Percentiles rank a stretch among this genome's conserved stretches.
Evolutionary conservation across 2,888 invertebrate genomes (phyloP).

Genomic region (Xestia rhomboidea): DNA sequence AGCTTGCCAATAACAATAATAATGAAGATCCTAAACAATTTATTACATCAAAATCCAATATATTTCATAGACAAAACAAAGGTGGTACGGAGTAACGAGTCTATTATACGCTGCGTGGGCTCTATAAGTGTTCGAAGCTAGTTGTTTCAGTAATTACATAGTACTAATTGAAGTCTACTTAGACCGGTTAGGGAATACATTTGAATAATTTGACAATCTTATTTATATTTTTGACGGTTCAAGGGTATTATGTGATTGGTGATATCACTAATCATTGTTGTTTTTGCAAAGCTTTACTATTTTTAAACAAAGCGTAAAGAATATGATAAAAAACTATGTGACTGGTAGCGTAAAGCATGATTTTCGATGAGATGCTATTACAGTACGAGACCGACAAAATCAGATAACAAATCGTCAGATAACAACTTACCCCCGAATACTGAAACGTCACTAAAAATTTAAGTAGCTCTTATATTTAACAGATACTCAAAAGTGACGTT

Average conservation of each 20-base stretch:
- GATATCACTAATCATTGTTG: slow-evolving; percentile 8
- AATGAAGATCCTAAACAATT: slow-evolving; percentile 23
- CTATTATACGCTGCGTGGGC: slow-evolving; percentile 78
- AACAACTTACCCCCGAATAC: no score
- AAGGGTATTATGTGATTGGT: slow-evolving; percentile 34
- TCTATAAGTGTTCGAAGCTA: slow-evolving; percentile 68
- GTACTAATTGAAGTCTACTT: slow-evolving; percentile 76
- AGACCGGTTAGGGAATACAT: slow-evolving; percentile 66
- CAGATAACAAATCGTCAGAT: no score
- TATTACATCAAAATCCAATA: slow-evolving; percentile 18
- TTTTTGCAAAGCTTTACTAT: background rate
- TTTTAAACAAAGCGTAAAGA: background rate
- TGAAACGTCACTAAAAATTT: no score
- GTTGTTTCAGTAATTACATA: slow-evolving; percentile 79
- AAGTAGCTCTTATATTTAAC: no score
- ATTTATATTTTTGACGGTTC: slow-evolving; percentile 59
- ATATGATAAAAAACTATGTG: background rate
- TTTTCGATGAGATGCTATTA: background rate
- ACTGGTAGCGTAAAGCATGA: background rate
- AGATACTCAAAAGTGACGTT: no score
- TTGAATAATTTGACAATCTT: slow-evolving; percentile 59
- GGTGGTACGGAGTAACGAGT: slow-evolving; percentile 76
- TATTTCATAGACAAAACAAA: slow-evolving; percentile 58
- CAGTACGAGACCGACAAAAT: background rate
- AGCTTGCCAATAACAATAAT: slow-evolving; percentile 17